Evolutionary conservation across 1,140 invertebrate species (phyloP).

Genomic region (Drosophila orena): DNA sequence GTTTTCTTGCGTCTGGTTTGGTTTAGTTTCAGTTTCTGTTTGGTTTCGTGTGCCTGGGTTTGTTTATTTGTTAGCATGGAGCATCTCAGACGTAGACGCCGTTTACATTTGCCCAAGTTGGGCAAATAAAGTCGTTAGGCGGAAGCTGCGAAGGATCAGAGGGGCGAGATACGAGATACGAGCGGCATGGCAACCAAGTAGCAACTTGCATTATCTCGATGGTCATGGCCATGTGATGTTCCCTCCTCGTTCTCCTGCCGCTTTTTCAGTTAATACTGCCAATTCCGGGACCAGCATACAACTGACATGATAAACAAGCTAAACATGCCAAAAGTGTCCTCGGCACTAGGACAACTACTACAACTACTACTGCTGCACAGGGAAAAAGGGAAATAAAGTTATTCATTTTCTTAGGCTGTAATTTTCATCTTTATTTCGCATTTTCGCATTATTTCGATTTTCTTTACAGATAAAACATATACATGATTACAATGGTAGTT

Average conservation of each 20-base stretch:
- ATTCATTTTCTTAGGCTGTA: no score
- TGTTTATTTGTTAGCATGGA: conserved; percentile 53
- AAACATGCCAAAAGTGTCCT: conserved; percentile 37
- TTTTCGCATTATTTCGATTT: no score
- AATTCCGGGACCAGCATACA: conserved; percentile 62
- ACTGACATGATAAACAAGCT: conserved; percentile 79
- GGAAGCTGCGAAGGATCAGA: conserved; percentile 37
- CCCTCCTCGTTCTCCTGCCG: conserved; percentile 34
- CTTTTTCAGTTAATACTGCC: conserved; percentile 69
- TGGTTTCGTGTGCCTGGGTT: conserved; percentile 49
- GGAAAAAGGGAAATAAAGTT: background rate
- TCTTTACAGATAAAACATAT: no score
- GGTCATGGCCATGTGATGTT: conserved; percentile 32
- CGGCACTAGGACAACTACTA: conserved; percentile 10
- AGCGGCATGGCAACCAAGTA: conserved; percentile 34
- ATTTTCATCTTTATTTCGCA: no score
- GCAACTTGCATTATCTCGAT: conserved; percentile 49
- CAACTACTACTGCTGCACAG: conserved; percentile 1
- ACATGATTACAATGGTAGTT: no score
- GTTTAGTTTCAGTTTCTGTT: conserved; percentile 42
- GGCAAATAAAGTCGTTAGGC: conserved; percentile 77
- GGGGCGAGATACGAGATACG: conserved; percentile 8
- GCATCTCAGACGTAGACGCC: conserved; percentile 31
- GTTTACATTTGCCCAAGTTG: conserved; percentile 74
- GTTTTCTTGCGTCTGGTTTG: conserved; percentile 56